Base-by-base conservation (phyloP, 2,888 invertebrate genomes). In the Acronicta aceris region DNA sequence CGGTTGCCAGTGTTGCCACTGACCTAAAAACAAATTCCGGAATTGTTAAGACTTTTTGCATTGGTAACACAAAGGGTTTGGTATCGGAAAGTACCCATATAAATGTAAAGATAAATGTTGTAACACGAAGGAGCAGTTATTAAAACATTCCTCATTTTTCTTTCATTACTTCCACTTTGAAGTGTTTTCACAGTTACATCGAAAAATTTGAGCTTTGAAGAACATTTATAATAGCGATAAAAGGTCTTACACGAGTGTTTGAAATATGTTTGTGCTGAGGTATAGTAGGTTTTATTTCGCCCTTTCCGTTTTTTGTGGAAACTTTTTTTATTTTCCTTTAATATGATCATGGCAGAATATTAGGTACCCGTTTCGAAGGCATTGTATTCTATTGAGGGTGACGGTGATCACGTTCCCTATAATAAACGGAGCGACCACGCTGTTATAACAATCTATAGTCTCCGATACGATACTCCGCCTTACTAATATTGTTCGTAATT, bases 311-410 rank as follows among this genome's bases (percentile, higher is more conserved):
- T 65, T 53, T 74, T 70, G 77, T 74, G 69, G 71, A 66, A 75
- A 79, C 70, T 81, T 82, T 81, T n/a, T 79, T 84, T 83, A 84
- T 83, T 82, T 83, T 79, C 76, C 71, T 80, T 74, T 82, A 78
- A 83, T 82, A 81, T 79, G 79, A 85, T 83, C 76, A 74, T 65
- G 46, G 45, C 74, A 79, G 78, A 65, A 79, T 74, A 85, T 86
- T 81, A 21, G 21, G 4, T 21, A 81, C 76, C 66, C 75, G 57
- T 63, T 70, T 70, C 71, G 71, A 75, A 75, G 68, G 72, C 75
- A 84, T 84, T 87, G 83, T 86, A 67, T 71, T 79, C 74, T 78
- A 78, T 78, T 71, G 75, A 77, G 73, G 72, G 71, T 71, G 81
- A 83, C 80, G 76, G 61, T 69, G 78, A 84, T 85, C 80, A 73